Base-by-base conservation (phyloP, 2,797 vertebrate genomes). In the Pangasius krempfi region DNA sequence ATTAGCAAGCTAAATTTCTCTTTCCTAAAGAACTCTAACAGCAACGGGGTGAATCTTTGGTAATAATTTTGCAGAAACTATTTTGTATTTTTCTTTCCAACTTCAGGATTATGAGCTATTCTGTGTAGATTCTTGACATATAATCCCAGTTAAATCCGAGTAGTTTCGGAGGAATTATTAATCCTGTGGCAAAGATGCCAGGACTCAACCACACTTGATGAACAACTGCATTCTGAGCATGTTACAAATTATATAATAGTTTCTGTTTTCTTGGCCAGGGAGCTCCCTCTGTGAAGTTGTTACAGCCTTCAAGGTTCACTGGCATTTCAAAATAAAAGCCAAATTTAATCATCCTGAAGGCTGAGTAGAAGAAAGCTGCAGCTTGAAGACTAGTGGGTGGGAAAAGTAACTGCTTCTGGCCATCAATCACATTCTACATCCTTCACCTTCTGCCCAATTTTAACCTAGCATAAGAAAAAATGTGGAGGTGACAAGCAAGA, bases 271-370 rank as follows among this genome's bases (percentile, higher is more conserved):
- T 33, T 30, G 44, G 3, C 14, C 58, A 44, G 81, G 58, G 40
- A 83, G 47, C 47, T 40, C 5, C 82, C 22, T 68, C 40, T 25
- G 84, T 54, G 64, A 84, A 70, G n/a, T 7, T 25, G 56, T 14
- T 54, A 68, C 64, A 56, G 33, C 22, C 20, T 54, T 56, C 9
- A 37, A 25, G 47, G 18, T 54, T 72, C 0, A 50, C 14, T 27
- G 40, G 37, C 60, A 70, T 85, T 85, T 72, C 66, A 85, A 85
- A 72, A 85, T 70, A 70, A 85, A 72, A 72, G 84, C 22, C 84
- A 22, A 5, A 37, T 81, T 5, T 80, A 58, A 18, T 20, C 14
- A 30, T 44, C 25, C 13, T 9, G 40, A 60, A 81, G 54, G 56
- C 54, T 14, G 30, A 80, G 30, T 9, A 52, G 25, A 27, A 79